Evolutionary conservation across 2,888 invertebrate genomes (phyloP).

Genomic region (Rutpela maculata): DNA sequence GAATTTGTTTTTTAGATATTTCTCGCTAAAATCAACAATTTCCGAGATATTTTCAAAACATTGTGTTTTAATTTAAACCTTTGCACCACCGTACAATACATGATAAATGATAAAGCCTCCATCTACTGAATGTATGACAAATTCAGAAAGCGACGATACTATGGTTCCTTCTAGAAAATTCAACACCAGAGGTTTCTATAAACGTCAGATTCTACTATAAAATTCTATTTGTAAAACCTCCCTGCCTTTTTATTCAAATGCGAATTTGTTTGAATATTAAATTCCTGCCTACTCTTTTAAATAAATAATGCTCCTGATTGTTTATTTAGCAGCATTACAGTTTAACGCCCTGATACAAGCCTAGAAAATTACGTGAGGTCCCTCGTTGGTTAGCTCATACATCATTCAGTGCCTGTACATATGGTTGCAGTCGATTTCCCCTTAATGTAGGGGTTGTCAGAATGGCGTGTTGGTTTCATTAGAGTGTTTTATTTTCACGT

Average conservation of each 20-base stretch:
- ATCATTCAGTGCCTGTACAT: constrained; percentile 46
- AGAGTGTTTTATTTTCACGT: background rate
- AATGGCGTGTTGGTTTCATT: constrained; percentile 17
- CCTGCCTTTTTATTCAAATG: background rate
- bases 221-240: background rate
- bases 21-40: too few species aligned
- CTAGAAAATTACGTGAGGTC: constrained; percentile 42
- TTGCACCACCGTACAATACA: too few species aligned
- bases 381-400: constrained; percentile 45
- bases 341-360: constrained; percentile 37
- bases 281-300: constrained; percentile 10
- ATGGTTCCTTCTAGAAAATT: too few species aligned
- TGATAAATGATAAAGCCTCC: too few species aligned
- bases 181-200: too few species aligned
- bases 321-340: constrained; percentile 43
- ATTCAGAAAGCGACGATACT: too few species aligned
- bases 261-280: constrained; percentile 12
- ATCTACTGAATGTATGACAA: too few species aligned
- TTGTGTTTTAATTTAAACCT: too few species aligned
- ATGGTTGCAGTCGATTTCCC: constrained; percentile 43
- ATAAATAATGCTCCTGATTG: constrained; percentile 20
- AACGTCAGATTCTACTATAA: too few species aligned
- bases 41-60: too few species aligned
- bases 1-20: too few species aligned
- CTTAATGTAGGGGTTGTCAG: background rate